These are phyloP conservation scores for Monoplex corrugatus DNA, from an alignment of 2,888 invertebrate species.

Conservation along the genomic window DNA sequence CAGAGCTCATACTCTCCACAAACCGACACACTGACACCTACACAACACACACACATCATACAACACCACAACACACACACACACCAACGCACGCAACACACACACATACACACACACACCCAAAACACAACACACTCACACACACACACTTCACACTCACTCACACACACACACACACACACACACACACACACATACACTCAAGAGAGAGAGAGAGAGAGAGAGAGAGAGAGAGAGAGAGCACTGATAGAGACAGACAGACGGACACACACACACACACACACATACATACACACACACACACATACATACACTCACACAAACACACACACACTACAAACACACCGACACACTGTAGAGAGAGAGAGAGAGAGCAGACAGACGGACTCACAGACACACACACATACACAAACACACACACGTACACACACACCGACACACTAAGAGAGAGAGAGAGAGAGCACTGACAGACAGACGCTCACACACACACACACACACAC, in stretches of 20 bases:
- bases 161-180: background rate
- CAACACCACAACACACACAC: too few relatives aligned
- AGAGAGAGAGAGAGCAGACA: background rate
- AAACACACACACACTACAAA: background rate
- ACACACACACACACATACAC: slow-evolving; percentile 11
- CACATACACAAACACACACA: slow-evolving; percentile 26
- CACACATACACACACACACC: too few relatives aligned
- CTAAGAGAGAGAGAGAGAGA: too few relatives aligned
- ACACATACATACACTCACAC: background rate
- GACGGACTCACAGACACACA: slow-evolving; percentile 2
- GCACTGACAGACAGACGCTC: background rate
- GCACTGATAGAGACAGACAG: background rate
- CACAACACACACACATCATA: too few relatives aligned
- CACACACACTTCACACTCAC: too few relatives aligned
- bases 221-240: too few relatives aligned
- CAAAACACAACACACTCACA: too few relatives aligned
- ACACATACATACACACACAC: background rate
- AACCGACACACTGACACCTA: too few relatives aligned
- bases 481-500: background rate
- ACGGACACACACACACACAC: background rate
- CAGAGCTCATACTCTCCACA: too few relatives aligned
- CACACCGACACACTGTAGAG: too few relatives aligned
- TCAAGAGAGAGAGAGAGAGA: background rate
- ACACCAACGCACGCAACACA: too few relatives aligned
- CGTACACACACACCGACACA: slow-evolving; percentile 6